Conservation (phyloP, 1,140 invertebrate genomes). For the Pseudomyrmex gracilis region DNA sequence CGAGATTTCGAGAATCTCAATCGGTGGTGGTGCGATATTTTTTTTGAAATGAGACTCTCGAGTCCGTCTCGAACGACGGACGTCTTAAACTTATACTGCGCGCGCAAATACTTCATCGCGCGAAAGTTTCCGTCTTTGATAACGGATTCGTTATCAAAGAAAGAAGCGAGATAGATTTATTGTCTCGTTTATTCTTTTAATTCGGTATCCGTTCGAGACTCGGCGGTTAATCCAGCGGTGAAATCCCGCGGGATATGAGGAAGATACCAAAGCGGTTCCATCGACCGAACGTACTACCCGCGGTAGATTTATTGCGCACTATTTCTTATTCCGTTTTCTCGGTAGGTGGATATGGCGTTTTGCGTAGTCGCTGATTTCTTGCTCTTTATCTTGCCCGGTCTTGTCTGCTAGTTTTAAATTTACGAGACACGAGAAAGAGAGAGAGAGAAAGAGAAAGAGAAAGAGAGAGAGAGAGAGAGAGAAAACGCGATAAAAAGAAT, state of each 20-base stretch:
- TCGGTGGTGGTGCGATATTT: too few relatives aligned
- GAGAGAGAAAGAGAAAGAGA: background rate
- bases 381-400: slow-evolving; percentile 31
- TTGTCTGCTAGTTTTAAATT: slow-evolving; percentile 57
- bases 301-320: slow-evolving; percentile 32
- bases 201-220: slow-evolving; percentile 34
- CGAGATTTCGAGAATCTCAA: too few relatives aligned
- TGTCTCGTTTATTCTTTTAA: slow-evolving; percentile 64
- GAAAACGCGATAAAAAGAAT: background rate
- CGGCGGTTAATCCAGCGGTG: slow-evolving; percentile 13
- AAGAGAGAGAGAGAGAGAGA: background rate
- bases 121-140: background rate
- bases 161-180: slow-evolving; percentile 56
- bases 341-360: slow-evolving; percentile 25
- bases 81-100: background rate
- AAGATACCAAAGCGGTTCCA: slow-evolving; percentile 21
- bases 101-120: background rate
- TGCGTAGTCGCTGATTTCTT: slow-evolving; percentile 47
- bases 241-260: slow-evolving; percentile 7
- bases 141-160: background rate
- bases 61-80: too few relatives aligned
- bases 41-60: too few relatives aligned
- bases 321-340: slow-evolving; percentile 48
- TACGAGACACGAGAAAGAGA: slow-evolving; percentile 28
- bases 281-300: background rate